Percentiles rank a stretch among this genome's conserved stretches.
These are phyloP conservation scores for Rallus limicola DNA, from an alignment of 2,113 vertebrate genomes.

Conservation along the genomic window DNA sequence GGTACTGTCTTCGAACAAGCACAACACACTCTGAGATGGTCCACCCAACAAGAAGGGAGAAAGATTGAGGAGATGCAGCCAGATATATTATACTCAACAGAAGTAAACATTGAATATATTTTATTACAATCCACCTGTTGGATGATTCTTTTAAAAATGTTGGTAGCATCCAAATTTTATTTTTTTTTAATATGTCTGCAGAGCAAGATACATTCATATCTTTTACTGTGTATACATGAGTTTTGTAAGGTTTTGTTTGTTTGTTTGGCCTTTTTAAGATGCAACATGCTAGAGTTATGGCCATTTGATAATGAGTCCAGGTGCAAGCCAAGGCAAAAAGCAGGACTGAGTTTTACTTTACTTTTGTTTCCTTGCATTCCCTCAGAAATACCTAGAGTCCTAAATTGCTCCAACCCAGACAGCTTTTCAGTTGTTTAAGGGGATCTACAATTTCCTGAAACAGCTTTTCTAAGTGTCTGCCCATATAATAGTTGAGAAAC, in stretches of 20 bases:
- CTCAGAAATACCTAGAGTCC: neutral
- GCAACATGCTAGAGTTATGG: neutral
- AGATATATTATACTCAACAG: neutral
- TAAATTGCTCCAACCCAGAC: neutral
- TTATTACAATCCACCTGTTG: neutral
- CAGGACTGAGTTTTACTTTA: neutral
- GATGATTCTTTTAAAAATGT: neutral
- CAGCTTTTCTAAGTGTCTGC: neutral
- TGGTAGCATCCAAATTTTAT: neutral
- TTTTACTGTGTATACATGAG: neutral
- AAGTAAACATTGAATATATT: neutral
- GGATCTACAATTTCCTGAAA: neutral
- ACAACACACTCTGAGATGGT: neutral
- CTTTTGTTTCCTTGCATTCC: neutral
- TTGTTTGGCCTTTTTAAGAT: neutral
- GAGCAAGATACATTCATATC: neutral
- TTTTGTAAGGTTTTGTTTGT: neutral
- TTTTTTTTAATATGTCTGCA: neutral
- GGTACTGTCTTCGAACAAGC: neutral
- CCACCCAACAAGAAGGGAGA: fast-evolving
- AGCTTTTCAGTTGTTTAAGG: neutral
- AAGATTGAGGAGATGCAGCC: neutral
- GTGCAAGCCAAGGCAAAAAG: neutral
- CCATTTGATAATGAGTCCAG: neutral
- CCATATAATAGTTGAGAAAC: neutral